phyloP scores from a whole-genome alignment of 2,888 invertebrate genomes.

The Rutpela maculata region DNA sequence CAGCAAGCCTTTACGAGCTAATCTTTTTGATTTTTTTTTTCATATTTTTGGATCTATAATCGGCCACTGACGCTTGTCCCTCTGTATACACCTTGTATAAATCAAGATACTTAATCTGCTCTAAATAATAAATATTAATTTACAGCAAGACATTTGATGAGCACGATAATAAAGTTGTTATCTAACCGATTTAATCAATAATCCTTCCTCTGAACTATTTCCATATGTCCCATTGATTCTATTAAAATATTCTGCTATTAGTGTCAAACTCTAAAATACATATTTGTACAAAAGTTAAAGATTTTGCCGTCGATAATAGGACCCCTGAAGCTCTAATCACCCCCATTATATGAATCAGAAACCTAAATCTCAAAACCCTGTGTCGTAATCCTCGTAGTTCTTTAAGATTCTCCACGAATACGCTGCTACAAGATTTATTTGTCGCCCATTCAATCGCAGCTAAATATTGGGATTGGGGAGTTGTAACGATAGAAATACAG shows the following conservation, averaged over 20 bases:
- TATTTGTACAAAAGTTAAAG: background rate
- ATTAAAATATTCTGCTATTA: background rate
- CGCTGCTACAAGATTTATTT: conserved; percentile 4
- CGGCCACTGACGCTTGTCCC: too few species aligned
- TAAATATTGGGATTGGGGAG: background rate
- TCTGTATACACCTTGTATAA: too few species aligned
- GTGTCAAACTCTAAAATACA: background rate
- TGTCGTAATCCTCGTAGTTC: background rate
- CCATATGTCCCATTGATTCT: too few species aligned
- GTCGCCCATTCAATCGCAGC: conserved; percentile 2
- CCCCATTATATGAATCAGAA: background rate
- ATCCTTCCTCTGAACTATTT: too few species aligned
- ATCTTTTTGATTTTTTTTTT: too few species aligned
- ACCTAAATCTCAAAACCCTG: background rate
- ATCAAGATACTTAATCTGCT: too few species aligned
- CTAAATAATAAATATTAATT: too few species aligned
- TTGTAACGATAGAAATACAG: background rate
- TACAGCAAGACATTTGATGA: too few species aligned
- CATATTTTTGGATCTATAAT: too few species aligned
- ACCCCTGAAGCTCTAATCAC: background rate
- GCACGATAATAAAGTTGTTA: too few species aligned
- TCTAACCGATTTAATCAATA: too few species aligned
- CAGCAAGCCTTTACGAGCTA: too few species aligned
- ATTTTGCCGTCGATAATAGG: background rate
- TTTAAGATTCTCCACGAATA: background rate